Evolutionary conservation across 2,797 vertebrate genomes (phyloP).

Genomic region (Bovichtus variegatus): DNA sequence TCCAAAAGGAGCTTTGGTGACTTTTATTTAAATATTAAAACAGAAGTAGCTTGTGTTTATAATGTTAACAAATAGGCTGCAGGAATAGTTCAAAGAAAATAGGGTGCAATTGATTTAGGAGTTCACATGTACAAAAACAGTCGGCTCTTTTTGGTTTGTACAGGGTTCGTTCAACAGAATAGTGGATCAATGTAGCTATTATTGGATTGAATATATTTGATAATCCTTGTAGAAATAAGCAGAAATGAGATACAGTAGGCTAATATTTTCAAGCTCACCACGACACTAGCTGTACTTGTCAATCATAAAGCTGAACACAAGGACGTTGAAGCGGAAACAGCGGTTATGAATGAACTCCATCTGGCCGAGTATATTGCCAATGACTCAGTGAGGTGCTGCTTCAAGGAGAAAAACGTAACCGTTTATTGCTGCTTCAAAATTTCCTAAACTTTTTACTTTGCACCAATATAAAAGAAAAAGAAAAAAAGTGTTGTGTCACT

Average conservation of each 20-base stretch:
- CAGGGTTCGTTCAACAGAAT: background rate
- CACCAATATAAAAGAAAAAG: background rate
- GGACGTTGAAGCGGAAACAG: conserved; percentile 5
- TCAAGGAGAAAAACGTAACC: background rate
- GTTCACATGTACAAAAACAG: background rate
- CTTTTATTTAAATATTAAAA: conserved; percentile 37
- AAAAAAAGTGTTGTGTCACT: background rate
- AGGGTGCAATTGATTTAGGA: conserved; percentile 18
- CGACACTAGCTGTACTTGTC: conserved; percentile 20
- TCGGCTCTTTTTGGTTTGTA: background rate
- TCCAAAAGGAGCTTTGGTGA: conserved; percentile 10
- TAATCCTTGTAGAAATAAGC: conserved; percentile 14
- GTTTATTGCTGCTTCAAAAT: background rate
- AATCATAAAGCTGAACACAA: background rate
- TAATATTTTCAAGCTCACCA: conserved; percentile 18
- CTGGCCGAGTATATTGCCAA: conserved; percentile 7
- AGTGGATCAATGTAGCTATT: background rate
- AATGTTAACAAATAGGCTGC: background rate
- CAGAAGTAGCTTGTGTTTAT: background rate
- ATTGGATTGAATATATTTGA: conserved; percentile 7
- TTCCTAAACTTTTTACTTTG: background rate
- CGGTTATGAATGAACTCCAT: conserved; percentile 16
- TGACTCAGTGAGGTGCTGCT: background rate
- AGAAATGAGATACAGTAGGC: conserved; percentile 12
- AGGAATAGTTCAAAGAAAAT: background rate